Conservation (phyloP, 2,797 vertebrate genomes). For the Tokudaia tokunoshimensis region DNA sequence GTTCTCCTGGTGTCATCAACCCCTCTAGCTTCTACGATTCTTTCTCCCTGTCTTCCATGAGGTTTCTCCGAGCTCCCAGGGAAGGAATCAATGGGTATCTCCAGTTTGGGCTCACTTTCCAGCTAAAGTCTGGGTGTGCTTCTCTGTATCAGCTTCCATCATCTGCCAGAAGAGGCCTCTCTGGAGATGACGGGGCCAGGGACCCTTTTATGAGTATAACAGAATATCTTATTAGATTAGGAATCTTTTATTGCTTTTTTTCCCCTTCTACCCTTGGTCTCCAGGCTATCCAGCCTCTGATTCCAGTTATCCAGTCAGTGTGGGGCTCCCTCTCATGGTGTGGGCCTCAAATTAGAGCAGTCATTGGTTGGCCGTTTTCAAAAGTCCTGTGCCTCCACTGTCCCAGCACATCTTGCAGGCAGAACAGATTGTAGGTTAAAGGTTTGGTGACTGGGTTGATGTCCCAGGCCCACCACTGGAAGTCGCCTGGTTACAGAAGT, state of each 20-base stretch:
- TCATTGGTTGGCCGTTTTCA: neutral
- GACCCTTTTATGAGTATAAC: neutral
- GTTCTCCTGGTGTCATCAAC: neutral
- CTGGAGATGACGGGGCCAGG: neutral
- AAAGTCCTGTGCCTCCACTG: neutral
- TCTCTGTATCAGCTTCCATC: neutral
- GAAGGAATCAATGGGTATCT: neutral
- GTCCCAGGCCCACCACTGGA: neutral
- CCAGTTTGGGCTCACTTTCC: neutral
- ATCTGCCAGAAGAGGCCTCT: neutral
- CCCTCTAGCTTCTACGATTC: neutral
- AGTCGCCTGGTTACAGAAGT: neutral
- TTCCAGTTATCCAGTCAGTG: neutral
- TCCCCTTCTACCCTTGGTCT: neutral
- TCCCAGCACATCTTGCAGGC: neutral
- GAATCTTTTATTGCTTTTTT: neutral
- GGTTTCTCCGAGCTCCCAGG: neutral
- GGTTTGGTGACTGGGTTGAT: neutral
- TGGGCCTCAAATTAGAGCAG: neutral
- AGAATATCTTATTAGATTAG: neutral
- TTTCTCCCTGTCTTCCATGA: neutral
- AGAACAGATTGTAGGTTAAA: neutral
- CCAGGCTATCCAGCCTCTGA: neutral
- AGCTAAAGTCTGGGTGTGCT: neutral
- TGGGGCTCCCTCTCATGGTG: neutral